Evolutionary conservation across 1,140 invertebrate genomes (phyloP).

Genomic region (Wiebesia pumilae): DNA sequence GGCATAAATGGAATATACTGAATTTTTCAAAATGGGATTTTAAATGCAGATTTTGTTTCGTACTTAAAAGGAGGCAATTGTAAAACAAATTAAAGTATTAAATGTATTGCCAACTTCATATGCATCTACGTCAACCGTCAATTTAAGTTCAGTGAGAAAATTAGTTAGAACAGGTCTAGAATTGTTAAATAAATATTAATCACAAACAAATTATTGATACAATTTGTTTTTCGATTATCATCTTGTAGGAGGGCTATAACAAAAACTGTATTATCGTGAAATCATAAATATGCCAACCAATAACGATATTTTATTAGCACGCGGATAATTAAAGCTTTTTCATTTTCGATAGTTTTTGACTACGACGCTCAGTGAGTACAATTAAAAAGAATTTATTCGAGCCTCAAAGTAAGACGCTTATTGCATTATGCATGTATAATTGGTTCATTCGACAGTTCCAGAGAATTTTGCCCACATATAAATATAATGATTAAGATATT

Average conservation of each 20-base stretch:
- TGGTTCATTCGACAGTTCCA: not conserved
- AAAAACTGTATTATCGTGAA: not conserved
- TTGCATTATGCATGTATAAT: no score
- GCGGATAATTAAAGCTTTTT: not conserved
- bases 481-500: not conserved
- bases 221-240: not conserved
- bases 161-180: not conserved
- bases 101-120: not conserved
- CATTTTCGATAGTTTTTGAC: constrained; percentile 3
- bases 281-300: not conserved
- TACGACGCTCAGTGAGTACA: not conserved
- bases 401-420: no score
- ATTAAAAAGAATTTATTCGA: not conserved
- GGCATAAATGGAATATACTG: no score
- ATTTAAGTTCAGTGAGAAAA: not conserved
- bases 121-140: not conserved
- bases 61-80: not conserved
- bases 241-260: not conserved
- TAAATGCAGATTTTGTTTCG: not conserved
- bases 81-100: constrained; percentile 11
- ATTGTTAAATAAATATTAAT: not conserved
- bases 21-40: not conserved
- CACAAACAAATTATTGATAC: not conserved
- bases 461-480: not conserved
- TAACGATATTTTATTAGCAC: not conserved